phyloP scores from a whole-genome alignment of 2,888 invertebrate genomes.

The Matsumyia berberina region DNA sequence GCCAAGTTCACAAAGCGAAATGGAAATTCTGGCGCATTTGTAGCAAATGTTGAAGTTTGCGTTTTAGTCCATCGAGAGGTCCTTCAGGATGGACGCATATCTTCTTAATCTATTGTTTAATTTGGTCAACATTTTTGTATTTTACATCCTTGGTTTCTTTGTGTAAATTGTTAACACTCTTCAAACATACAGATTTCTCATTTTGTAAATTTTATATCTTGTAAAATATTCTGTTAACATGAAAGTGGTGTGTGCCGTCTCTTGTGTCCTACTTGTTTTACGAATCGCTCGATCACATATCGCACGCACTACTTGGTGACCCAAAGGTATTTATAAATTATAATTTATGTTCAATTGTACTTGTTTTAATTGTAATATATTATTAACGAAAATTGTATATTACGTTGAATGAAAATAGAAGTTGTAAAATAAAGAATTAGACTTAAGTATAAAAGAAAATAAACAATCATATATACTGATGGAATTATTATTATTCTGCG shows the following conservation, averaged over 20 bases:
- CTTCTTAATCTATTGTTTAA: conserved; percentile 1
- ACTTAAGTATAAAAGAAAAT: conserved; percentile 41
- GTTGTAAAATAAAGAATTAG: conserved; percentile 54
- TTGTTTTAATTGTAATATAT: conserved; percentile 51
- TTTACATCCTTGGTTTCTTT: neutral
- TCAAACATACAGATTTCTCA: conserved; percentile 1
- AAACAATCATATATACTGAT: conserved; percentile 56
- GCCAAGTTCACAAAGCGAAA: conserved; percentile 81
- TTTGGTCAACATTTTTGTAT: conserved; percentile 4
- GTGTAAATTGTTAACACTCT: neutral
- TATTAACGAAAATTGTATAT: conserved; percentile 28
- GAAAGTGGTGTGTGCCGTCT: conserved; percentile 35
- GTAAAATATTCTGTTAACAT: conserved; percentile 15
- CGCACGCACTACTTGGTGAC: conserved; percentile 49
- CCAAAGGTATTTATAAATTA: conserved; percentile 74
- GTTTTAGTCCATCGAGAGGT: conserved; percentile 31
- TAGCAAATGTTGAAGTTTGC: conserved; percentile 78
- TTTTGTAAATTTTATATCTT: conserved; percentile 36
- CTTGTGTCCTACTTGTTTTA: conserved; percentile 10
- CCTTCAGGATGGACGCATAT: conserved; percentile 31
- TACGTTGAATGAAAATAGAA: conserved; percentile 41
- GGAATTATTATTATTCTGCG: conserved; percentile 64
- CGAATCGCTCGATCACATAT: conserved; percentile 2
- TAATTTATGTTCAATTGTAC: conserved; percentile 48
- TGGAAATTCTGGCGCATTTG: conserved; percentile 84